These are phyloP conservation scores for Spondyliosoma cantharus DNA, from an alignment of 2,797 vertebrate genomes.

Conservation along the genomic window DNA sequence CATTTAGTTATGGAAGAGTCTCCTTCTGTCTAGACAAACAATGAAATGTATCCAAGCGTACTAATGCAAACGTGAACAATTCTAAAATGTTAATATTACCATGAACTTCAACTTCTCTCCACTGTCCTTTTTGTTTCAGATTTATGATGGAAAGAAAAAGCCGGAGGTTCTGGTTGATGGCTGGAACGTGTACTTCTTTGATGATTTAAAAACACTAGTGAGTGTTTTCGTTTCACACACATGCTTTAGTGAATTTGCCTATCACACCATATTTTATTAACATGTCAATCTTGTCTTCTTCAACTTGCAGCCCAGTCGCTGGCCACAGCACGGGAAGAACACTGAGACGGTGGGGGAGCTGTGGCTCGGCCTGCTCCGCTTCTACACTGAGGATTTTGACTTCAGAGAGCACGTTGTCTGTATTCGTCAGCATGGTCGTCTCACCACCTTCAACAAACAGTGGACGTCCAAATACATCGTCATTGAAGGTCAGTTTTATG, in stretches of 20 bases:
- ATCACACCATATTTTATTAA: neutral
- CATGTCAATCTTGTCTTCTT: constrained; percentile 1
- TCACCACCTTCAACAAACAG: constrained; percentile 98
- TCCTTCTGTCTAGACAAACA: neutral
- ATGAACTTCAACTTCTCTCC: neutral
- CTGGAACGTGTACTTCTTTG: constrained; percentile 96
- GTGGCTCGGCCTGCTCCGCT: constrained; percentile 94
- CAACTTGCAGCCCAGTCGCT: constrained; percentile 84
- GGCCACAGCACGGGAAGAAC: constrained; percentile 90
- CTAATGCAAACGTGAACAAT: neutral
- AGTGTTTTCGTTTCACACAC: constrained; percentile 63
- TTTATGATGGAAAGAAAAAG: constrained; percentile 88
- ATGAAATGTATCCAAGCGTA: neutral
- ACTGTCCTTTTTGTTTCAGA: constrained; percentile 82
- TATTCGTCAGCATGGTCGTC: constrained; percentile 88
- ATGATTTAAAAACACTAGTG: constrained; percentile 89
- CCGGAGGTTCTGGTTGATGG: constrained; percentile 92
- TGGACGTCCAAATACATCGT: constrained; percentile 98
- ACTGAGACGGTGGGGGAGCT: constrained; percentile 91
- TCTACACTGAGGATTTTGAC: constrained; percentile 97
- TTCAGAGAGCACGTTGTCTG: constrained; percentile 96
- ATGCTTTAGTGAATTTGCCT: too few species aligned
- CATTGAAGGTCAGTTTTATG: constrained; percentile 89
- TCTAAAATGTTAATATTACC: neutral
- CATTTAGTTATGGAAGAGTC: neutral